A percentile compares a stretch with the other conserved stretches of the same genome.
Evolutionary conservation across 2,888 invertebrate genomes (phyloP).

Genomic region (Lepidonotus clava): DNA sequence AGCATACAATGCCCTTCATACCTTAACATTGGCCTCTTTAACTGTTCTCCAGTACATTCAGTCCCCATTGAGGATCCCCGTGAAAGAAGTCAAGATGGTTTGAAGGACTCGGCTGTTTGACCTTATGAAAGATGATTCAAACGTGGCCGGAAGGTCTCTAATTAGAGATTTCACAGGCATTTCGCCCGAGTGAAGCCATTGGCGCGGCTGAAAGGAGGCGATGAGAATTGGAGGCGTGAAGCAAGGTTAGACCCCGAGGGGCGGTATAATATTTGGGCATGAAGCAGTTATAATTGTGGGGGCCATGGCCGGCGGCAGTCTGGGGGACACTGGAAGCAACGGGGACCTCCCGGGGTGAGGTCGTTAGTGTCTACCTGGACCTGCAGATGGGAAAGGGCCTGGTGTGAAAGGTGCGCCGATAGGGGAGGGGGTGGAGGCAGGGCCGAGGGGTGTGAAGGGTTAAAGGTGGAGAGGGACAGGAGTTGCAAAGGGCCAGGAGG

Average conservation of each 20-base stretch:
- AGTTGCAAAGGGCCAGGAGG: too few relatives aligned
- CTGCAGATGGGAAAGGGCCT: not conserved
- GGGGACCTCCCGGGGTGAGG: slow-evolving; percentile 10
- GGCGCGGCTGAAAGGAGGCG: not conserved
- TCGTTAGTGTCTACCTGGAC: not conserved
- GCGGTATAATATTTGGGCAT: slow-evolving; percentile 32
- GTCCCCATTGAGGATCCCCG: not conserved
- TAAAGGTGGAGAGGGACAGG: too few relatives aligned
- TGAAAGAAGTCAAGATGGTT: slow-evolving; percentile 40
- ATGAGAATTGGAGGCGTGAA: slow-evolving; percentile 8
- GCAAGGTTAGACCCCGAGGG: not conserved
- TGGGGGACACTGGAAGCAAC: not conserved
- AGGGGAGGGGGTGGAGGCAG: not conserved
- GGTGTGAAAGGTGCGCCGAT: not conserved
- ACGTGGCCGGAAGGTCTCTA: slow-evolving; percentile 10
- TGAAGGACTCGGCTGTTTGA: not conserved
- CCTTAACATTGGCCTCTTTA: not conserved
- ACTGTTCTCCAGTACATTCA: not conserved
- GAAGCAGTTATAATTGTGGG: slow-evolving; percentile 48
- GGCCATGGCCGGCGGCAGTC: not conserved
- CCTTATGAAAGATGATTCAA: not conserved
- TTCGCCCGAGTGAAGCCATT: slow-evolving; percentile 12
- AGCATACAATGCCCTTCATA: not conserved
- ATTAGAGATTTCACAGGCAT: slow-evolving; percentile 42
- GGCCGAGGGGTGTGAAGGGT: not conserved